Evolutionary conservation across 2,113 vertebrate genomes (phyloP), one percentile per base, ranked within the genome.

Genomic region (Myrmecobius fasciatus): DNA sequence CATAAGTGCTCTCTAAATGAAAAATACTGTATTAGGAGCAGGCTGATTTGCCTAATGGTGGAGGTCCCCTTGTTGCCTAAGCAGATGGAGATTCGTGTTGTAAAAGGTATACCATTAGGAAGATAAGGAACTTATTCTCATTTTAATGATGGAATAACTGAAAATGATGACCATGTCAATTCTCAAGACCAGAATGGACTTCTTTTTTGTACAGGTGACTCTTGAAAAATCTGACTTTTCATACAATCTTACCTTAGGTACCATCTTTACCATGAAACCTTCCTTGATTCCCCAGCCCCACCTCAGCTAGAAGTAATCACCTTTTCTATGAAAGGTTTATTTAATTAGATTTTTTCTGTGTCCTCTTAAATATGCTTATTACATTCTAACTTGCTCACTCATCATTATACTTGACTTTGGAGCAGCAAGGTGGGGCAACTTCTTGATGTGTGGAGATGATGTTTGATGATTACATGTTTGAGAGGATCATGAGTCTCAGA

Each of bases 401-500:
- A 67, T 36, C 31, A n/a, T 75, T 75, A 75, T 75, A n/a, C 36
- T 75, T 75, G 36, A 75, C 60, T n/a, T 60, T 31, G 28, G 56
- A 10, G 56, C 28, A 60, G 28, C 26, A 31, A 31, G 28, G 28
- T 60, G 56, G 26, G 25, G 26, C 54, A 56, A 25, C 9, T 89
- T 8, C 46, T 31, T 89, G 28, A 53, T 56, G 52, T 49, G 7
- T 49, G 49, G 7, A 49, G 49, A 49, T 49, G 4, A 10, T 89
- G 11, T 48, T 31, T 89, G 28, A 53, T 56, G 52, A 31, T 48
- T 2, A n/a, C 60, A 31, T 52, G 0, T 22, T 0, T 11, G 48
- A 49, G 47, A 56, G 1, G 56, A 91, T 56, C 89, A 89, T 53
- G 47, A 52, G 90, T 93, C 94, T 96, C 90, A 48, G 75, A n/a